Evolutionary conservation across 1,140 invertebrate genomes (phyloP).

Genomic region (Drosophila littoralis): DNA sequence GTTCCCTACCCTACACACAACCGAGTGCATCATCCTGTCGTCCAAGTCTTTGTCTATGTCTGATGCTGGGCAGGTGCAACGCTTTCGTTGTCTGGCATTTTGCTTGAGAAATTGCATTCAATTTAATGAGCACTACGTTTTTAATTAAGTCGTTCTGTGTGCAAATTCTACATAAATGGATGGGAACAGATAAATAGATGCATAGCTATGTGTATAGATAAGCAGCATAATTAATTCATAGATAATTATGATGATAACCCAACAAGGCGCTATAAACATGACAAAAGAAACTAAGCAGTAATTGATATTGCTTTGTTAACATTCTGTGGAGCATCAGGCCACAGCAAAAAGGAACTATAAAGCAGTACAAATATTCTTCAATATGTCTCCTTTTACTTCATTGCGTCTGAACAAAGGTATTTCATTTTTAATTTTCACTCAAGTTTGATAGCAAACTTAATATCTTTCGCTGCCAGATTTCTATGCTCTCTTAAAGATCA

Average conservation of each 20-base stretch:
- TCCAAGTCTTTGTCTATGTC: constrained; percentile 41
- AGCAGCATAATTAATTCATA: constrained; percentile 1
- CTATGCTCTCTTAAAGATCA: too few species aligned
- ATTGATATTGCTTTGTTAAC: neutral
- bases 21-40: constrained; percentile 36
- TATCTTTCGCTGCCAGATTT: too few species aligned
- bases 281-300: neutral
- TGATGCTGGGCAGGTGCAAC: constrained; percentile 40
- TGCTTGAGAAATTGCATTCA: constrained; percentile 58
- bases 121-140: constrained; percentile 67
- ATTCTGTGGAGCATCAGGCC: neutral
- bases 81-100: constrained; percentile 58
- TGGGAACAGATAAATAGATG: constrained; percentile 11
- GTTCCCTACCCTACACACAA: neutral
- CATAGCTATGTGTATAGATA: constrained; percentile 9
- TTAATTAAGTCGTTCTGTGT: constrained; percentile 66
- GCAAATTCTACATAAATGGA: constrained; percentile 10
- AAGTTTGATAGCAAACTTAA: too few species aligned
- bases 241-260: constrained; percentile 29
- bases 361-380: too few species aligned
- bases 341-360: too few species aligned
- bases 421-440: too few species aligned
- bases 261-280: constrained; percentile 13
- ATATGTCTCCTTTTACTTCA: too few species aligned
- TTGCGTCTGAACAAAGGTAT: too few species aligned